Conservation (phyloP, 2,113 vertebrate genomes). For the Sorex araneus region DNA sequence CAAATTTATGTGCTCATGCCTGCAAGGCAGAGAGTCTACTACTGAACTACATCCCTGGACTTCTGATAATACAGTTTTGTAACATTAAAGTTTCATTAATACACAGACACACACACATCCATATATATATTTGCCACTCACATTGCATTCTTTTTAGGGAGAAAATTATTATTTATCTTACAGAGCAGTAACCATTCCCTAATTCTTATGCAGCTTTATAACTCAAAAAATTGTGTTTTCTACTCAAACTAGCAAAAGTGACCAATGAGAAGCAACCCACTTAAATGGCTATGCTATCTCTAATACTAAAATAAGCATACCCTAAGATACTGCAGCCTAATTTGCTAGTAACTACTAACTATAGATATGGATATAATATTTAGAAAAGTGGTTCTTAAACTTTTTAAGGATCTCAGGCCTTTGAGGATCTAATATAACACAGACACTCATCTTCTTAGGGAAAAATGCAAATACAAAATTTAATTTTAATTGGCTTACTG, state of each 20-base stretch:
- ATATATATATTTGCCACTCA: not conserved
- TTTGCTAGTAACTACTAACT: not conserved
- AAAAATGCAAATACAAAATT: not conserved
- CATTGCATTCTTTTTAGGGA: not conserved
- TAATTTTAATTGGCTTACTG: conserved; percentile 6
- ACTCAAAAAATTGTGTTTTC: conserved; percentile 27
- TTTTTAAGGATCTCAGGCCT: conserved; percentile 1
- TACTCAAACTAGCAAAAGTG: not conserved
- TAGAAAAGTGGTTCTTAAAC: conserved; percentile 1
- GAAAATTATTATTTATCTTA: not conserved
- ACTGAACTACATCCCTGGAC: too few species aligned
- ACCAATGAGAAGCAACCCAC: not conserved
- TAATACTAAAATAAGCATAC: conserved; percentile 2
- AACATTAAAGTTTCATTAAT: conserved; percentile 12
- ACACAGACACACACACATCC: too few species aligned
- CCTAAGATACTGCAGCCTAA: not conserved
- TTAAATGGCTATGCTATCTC: not conserved
- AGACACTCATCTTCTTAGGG: not conserved
- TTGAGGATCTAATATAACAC: conserved; percentile 29
- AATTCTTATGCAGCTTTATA: conserved; percentile 16
- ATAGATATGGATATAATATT: not conserved
- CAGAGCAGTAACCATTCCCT: not conserved
- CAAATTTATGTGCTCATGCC: not conserved
- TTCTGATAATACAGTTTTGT: not conserved
- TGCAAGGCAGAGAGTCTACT: too few species aligned